Conservation (phyloP, 2,888 invertebrate genomes). For the Allygus modestus region DNA sequence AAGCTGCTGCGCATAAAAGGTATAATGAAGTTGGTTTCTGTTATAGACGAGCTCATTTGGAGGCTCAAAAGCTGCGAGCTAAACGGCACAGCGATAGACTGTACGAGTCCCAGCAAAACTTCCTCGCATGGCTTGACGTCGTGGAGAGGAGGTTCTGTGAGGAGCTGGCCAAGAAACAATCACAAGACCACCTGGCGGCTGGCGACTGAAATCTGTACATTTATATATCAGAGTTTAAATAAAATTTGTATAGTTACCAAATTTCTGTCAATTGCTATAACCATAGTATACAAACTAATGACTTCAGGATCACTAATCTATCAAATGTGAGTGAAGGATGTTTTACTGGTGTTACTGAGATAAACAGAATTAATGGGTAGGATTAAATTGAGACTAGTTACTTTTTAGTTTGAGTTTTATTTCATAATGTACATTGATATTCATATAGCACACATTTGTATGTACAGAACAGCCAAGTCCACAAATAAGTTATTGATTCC, state of each 20-base stretch:
- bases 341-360: too few relatives aligned
- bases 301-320: too few relatives aligned
- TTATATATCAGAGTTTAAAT: not conserved
- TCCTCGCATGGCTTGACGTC: conserved; percentile 68
- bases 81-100: conserved; percentile 50
- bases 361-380: too few relatives aligned
- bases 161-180: conserved; percentile 35
- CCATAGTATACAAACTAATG: not conserved
- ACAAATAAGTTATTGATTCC: not conserved
- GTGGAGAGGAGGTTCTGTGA: conserved; percentile 65
- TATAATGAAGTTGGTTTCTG: too few relatives aligned
- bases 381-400: too few relatives aligned
- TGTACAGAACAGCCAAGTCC: conserved; percentile 13
- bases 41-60: conserved; percentile 16
- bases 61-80: conserved; percentile 49
- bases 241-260: conserved; percentile 20
- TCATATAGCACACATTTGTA: conserved; percentile 28
- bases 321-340: too few relatives aligned
- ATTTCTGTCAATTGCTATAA: not conserved
- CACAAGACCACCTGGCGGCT: not conserved
- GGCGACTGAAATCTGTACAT: conserved; percentile 4
- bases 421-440: conserved; percentile 37
- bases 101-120: conserved; percentile 68
- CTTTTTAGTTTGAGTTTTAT: not conserved
- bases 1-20: too few relatives aligned